Evolutionary conservation across 1,140 invertebrate species (phyloP).

Genomic region (Lordiphosa collinella): DNA sequence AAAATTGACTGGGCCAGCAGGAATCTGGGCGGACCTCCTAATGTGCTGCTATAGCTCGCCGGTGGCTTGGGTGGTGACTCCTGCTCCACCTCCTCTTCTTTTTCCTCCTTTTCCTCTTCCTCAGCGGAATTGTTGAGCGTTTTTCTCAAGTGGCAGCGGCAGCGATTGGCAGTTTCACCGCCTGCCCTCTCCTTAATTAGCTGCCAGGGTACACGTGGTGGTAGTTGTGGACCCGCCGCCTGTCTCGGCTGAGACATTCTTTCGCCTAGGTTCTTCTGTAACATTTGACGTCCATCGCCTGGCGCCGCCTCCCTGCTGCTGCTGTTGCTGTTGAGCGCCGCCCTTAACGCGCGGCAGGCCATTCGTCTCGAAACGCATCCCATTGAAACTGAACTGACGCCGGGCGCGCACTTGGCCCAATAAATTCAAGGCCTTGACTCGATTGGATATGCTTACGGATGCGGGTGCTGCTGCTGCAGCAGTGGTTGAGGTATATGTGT

Average conservation of each 20-base stretch:
- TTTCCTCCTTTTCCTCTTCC: too few relatives aligned
- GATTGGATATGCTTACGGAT: neutral
- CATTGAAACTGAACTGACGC: constrained; percentile 47
- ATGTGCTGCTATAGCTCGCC: neutral
- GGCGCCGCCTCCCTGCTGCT: neutral
- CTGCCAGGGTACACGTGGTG: neutral
- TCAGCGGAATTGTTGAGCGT: too few relatives aligned
- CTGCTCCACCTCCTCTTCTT: too few relatives aligned
- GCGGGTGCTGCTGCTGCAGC: neutral
- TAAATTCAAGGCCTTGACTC: constrained; percentile 12
- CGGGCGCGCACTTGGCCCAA: constrained; percentile 28
- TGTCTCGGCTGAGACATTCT: neutral
- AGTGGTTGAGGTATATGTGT: neutral
- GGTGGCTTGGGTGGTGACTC: neutral
- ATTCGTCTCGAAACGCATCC: constrained; percentile 32
- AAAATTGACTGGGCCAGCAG: neutral
- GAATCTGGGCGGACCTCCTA: neutral
- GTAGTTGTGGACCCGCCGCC: neutral
- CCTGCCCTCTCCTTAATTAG: neutral
- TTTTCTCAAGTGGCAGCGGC: too few relatives aligned
- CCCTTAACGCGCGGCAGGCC: neutral
- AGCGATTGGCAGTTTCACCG: neutral
- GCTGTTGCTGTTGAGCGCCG: neutral
- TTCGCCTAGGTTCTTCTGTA: neutral
- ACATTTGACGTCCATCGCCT: neutral